Evolutionary conservation across 2,888 invertebrate species (phyloP).

Genomic region (Bombyx huttoni): DNA sequence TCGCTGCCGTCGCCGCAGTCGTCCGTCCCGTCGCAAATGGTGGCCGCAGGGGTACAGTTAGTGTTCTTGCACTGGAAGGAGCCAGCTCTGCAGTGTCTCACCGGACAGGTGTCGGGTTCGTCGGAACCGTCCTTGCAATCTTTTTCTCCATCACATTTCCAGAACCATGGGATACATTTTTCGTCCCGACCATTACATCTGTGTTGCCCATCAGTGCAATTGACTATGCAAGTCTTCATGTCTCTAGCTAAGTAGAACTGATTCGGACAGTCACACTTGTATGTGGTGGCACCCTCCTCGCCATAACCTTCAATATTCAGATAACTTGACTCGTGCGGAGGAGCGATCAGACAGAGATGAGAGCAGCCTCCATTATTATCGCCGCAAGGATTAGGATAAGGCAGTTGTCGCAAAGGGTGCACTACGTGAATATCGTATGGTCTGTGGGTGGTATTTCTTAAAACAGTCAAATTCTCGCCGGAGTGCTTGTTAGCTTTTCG

Average conservation of each 20-base stretch:
- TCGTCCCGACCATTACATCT: constrained; percentile 75
- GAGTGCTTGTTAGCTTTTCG: constrained; percentile 93
- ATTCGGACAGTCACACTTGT: constrained; percentile 94
- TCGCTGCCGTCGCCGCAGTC: constrained; percentile 95
- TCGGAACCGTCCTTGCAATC: constrained; percentile 94
- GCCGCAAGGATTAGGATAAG: constrained; percentile 92
- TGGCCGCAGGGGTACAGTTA: constrained; percentile 93
- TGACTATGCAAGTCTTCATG: constrained; percentile 91
- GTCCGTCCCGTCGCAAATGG: constrained; percentile 93
- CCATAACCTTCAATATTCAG: constrained; percentile 84
- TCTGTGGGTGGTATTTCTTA: constrained; percentile 93
- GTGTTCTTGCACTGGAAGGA: constrained; percentile 95
- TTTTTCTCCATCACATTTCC: constrained; percentile 90
- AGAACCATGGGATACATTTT: constrained; percentile 73
- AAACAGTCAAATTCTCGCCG: constrained; percentile 78
- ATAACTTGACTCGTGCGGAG: constrained; percentile 83
- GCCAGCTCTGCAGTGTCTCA: constrained; percentile 88
- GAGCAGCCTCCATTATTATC: constrained; percentile 95
- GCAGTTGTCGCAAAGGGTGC: constrained; percentile 89
- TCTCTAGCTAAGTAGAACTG: constrained; percentile 88
- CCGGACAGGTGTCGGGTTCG: constrained; percentile 87
- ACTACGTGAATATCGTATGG: constrained; percentile 95
- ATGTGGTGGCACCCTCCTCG: constrained; percentile 84
- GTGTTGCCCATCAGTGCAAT: constrained; percentile 93
- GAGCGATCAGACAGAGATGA: constrained; percentile 93